Percentiles rank a stretch among this genome's conserved stretches.
These are phyloP conservation scores for Donacobius atricapilla DNA, from an alignment of 2,113 vertebrate genomes.

Conservation along the genomic window DNA sequence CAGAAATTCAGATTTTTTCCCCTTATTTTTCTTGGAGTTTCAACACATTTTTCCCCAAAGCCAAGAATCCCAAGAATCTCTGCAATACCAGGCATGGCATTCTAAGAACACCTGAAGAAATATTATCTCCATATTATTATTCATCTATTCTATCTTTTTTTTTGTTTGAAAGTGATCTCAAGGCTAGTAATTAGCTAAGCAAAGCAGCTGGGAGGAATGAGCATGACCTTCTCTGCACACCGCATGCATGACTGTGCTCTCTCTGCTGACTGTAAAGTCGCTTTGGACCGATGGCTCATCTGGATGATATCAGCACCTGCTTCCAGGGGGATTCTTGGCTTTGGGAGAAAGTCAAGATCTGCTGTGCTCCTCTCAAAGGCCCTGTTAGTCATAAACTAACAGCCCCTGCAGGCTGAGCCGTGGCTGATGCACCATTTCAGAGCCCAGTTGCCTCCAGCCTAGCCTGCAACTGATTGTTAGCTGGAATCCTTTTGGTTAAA, in stretches of 20 bases:
- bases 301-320: background rate
- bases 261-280: background rate
- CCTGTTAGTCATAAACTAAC: background rate
- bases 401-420: background rate
- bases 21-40: background rate
- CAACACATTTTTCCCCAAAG: background rate
- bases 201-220: background rate
- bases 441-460: background rate
- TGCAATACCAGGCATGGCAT: background rate
- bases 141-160: background rate
- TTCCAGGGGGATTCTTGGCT: background rate
- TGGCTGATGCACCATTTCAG: background rate
- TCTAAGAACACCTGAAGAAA: background rate
- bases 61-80: background rate
- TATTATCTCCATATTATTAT: background rate
- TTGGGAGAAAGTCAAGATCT: background rate
- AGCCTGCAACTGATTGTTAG: background rate
- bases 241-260: background rate
- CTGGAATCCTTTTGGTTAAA: constrained; percentile 49
- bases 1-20: background rate
- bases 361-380: background rate
- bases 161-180: background rate
- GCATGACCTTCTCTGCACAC: background rate
- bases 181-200: constrained; percentile 14
- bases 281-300: background rate